Percentiles rank a stretch among this genome's conserved stretches.
Evolutionary conservation across 2,113 vertebrate genomes (phyloP).

Genomic region (Rhynchomys soricoides): DNA sequence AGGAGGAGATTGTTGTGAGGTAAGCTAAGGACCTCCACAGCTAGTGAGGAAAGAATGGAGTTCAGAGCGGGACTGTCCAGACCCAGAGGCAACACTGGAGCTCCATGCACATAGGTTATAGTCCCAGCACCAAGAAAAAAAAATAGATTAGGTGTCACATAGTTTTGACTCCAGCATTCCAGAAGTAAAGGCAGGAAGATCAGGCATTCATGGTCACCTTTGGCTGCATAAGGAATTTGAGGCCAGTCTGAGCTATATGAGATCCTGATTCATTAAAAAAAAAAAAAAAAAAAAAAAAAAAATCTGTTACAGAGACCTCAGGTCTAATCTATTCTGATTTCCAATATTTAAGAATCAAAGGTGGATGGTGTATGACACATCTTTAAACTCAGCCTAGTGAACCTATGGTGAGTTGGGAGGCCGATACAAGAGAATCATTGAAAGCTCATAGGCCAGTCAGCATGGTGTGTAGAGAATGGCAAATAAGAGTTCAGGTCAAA

Average conservation of each 20-base stretch:
- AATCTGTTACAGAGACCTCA: no score
- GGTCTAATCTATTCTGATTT: neutral
- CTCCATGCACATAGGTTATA: neutral
- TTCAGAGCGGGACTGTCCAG: neutral
- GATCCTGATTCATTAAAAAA: neutral
- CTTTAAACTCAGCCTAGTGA: neutral
- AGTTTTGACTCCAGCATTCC: neutral
- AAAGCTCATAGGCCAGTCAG: neutral
- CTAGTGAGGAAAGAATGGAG: neutral
- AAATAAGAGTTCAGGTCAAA: neutral
- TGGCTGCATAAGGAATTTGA: neutral
- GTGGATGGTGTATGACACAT: no score
- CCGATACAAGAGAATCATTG: neutral
- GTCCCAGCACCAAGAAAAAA: neutral
- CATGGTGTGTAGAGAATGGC: neutral
- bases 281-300: neutral
- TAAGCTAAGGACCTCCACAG: neutral
- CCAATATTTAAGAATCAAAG: neutral
- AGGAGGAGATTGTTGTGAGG: neutral
- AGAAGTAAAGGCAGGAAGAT: neutral
- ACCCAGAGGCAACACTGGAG: neutral
- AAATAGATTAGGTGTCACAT: no score
- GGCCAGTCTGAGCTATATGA: no score
- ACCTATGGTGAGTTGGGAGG: neutral
- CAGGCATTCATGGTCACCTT: neutral